phyloP scores from a whole-genome alignment of 1,140 invertebrate species.

The Drosophila parvula region DNA sequence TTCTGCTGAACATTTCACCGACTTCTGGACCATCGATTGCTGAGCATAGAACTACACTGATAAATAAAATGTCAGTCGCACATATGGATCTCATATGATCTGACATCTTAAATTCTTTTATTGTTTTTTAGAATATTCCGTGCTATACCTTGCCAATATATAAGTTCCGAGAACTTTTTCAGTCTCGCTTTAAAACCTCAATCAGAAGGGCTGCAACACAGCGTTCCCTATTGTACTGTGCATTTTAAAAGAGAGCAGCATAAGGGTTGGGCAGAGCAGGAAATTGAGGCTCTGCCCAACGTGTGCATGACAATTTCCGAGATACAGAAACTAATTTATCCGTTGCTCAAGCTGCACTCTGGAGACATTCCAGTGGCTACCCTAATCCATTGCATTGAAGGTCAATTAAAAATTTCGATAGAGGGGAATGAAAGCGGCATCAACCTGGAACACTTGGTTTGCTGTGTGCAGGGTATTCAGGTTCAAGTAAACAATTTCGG shows the following conservation, averaged over 20 bases:
- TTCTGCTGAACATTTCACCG: no score
- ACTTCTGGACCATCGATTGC: no score
- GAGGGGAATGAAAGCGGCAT: conserved; percentile 88
- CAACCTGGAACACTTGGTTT: conserved; percentile 93
- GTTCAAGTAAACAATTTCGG: conserved; percentile 85
- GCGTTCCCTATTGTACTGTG: conserved; percentile 87
- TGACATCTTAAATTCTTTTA: no score
- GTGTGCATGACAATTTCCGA: conserved; percentile 85
- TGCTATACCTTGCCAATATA: conserved; percentile 91
- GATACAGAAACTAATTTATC: conserved; percentile 79
- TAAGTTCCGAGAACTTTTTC: conserved; percentile 93
- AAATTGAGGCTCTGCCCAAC: conserved; percentile 89
- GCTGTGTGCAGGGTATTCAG: conserved; percentile 91
- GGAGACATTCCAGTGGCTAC: conserved; percentile 85
- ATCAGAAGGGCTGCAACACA: conserved; percentile 85
- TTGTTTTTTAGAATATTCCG: conserved; percentile 87
- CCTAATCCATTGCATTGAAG: conserved; percentile 91
- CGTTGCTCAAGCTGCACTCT: conserved; percentile 71
- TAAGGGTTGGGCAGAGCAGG: conserved; percentile 91
- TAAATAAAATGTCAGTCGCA: no score
- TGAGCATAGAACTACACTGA: no score
- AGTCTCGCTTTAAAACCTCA: conserved; percentile 89
- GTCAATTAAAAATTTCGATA: conserved; percentile 87
- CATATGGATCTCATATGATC: no score
- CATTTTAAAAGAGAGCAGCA: conserved; percentile 85